Percentiles rank a stretch among this genome's conserved stretches.
Conservation (phyloP, 1,140 invertebrate genomes). For the Pseudomyrmex dendroicus region DNA sequence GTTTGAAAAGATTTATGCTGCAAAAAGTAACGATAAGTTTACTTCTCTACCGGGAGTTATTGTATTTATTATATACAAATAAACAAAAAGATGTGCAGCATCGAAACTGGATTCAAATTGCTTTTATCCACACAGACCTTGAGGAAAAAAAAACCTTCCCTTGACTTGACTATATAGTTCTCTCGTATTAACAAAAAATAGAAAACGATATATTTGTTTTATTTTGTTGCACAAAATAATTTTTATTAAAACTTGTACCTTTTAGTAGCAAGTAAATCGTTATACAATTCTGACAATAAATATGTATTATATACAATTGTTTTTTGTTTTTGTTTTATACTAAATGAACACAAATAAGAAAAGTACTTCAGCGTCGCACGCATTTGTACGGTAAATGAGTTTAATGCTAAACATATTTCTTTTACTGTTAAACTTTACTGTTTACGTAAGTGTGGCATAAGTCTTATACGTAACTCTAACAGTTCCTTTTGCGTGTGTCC, state of each 20-base stretch:
- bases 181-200: too few relatives aligned
- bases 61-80: not conserved
- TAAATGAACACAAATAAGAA: slow-evolving; percentile 58
- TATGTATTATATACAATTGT: slow-evolving; percentile 47
- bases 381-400: not conserved
- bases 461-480: too few relatives aligned
- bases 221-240: slow-evolving; percentile 36
- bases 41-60: too few relatives aligned
- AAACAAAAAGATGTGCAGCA: not conserved
- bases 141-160: too few relatives aligned
- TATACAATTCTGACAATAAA: slow-evolving; percentile 33
- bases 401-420: not conserved
- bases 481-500: too few relatives aligned
- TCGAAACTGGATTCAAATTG: too few relatives aligned
- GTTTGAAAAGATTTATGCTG: too few relatives aligned
- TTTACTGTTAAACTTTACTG: not conserved
- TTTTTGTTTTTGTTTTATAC: slow-evolving; percentile 7
- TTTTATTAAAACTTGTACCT: slow-evolving; percentile 34
- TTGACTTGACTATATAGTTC: too few relatives aligned
- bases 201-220: too few relatives aligned
- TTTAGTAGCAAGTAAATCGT: slow-evolving; percentile 35
- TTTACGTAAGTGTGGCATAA: too few relatives aligned
- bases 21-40: too few relatives aligned
- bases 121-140: too few relatives aligned
- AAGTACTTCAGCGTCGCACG: slow-evolving; percentile 21